phyloP scores from a whole-genome alignment of 2,888 invertebrate species.

The Drosophila dives region DNA sequence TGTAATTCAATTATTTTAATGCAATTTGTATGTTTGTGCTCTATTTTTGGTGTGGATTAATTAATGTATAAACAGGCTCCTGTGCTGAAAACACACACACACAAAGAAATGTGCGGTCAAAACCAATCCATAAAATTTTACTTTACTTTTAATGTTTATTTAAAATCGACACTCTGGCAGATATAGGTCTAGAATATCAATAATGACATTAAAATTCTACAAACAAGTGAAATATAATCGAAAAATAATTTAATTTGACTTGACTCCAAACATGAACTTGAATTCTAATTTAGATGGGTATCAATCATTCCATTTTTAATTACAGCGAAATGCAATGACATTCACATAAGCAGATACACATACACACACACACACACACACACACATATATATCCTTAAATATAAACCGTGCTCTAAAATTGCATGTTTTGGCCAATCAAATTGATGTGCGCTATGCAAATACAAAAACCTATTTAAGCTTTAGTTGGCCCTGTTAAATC shows the following conservation, averaged over 20 bases:
- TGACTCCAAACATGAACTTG: constrained; percentile 1
- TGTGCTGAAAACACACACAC: not conserved
- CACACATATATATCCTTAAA: not conserved
- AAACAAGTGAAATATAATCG: not conserved
- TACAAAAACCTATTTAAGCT: constrained; percentile 25
- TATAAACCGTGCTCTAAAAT: constrained; percentile 15
- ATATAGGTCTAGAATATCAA: not conserved
- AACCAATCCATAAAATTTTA: constrained; percentile 1
- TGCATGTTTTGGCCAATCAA: constrained; percentile 25
- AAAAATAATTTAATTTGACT: not conserved
- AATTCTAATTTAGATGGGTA: not conserved
- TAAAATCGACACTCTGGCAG: not conserved
- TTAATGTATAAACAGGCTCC: constrained; percentile 75
- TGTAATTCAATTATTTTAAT: constrained; percentile 78
- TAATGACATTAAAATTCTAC: not conserved
- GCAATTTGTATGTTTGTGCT: constrained; percentile 66
- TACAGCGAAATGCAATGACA: constrained; percentile 1
- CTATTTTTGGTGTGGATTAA: constrained; percentile 69
- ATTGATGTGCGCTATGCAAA: constrained; percentile 54
- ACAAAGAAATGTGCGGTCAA: not conserved
- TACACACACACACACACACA: not conserved
- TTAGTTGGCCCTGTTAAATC: constrained; percentile 61
- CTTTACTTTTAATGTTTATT: constrained; percentile 1
- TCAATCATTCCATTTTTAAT: constrained; percentile 11
- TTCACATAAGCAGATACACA: not conserved